A percentile compares a stretch with the other conserved stretches of the same genome.
phyloP scores from a whole-genome alignment of 92 coral and sea anemone genomes.

The Epizoanthus fatuus region DNA sequence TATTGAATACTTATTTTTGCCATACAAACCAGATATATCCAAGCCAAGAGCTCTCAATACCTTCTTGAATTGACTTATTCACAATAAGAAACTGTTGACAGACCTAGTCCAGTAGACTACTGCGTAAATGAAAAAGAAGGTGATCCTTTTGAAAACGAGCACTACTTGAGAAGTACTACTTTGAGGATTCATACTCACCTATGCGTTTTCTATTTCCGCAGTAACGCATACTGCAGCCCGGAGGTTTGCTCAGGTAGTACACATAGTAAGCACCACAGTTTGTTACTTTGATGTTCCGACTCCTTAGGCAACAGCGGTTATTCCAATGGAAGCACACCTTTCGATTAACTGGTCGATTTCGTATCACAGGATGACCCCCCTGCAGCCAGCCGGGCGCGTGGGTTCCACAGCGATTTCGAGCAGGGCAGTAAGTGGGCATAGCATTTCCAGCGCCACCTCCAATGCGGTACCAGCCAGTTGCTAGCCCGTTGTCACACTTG shows the following conservation, averaged over 20 bases:
- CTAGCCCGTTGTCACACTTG: too few species aligned
- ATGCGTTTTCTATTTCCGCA: slow-evolving; percentile 15
- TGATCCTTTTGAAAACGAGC: too few species aligned
- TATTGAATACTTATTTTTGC: too few species aligned
- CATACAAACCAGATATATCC: too few species aligned
- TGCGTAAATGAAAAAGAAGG: too few species aligned
- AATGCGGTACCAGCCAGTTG: slow-evolving; percentile 40
- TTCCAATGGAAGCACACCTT: slow-evolving; percentile 55
- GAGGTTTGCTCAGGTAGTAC: slow-evolving; percentile 33
- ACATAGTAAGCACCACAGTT: slow-evolving; percentile 55
- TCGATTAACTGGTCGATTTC: slow-evolving; percentile 42
- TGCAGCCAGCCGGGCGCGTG: slow-evolving; percentile 62
- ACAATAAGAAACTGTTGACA: too few species aligned
- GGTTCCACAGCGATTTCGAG: slow-evolving; percentile 26
- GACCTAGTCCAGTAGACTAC: too few species aligned
- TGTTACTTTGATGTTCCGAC: slow-evolving; percentile 31
- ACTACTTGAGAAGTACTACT: too few species aligned
- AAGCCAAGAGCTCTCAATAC: too few species aligned
- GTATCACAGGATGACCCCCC: slow-evolving; percentile 42
- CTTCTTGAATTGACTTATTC: too few species aligned
- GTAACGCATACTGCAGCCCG: slow-evolving; percentile 36
- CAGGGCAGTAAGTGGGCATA: slow-evolving; percentile 33
- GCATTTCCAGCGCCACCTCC: slow-evolving; percentile 34
- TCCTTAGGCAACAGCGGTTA: slow-evolving; percentile 25
- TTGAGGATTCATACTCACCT: too few species aligned